Evolutionary conservation across 2,113 vertebrate genomes (phyloP).

Genomic region (Psophia crepitans): DNA sequence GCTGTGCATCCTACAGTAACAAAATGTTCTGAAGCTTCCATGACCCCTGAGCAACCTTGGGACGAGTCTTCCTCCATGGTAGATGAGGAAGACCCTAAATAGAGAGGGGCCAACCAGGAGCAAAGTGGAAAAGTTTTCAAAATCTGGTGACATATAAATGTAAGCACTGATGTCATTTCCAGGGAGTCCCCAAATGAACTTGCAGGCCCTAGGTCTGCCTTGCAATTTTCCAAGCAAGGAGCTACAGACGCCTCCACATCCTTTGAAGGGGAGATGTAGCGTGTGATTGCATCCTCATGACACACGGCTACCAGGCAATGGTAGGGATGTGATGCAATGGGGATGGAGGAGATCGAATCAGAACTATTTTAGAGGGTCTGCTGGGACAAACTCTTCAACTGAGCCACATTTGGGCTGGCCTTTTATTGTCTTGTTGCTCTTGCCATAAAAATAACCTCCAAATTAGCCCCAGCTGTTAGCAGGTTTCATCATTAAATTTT

Average conservation of each 20-base stretch:
- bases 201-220: not conserved
- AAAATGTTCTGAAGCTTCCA: not conserved
- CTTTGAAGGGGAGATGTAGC: not conserved
- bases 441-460: slow-evolving; percentile 62
- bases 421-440: slow-evolving; percentile 62
- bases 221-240: not conserved
- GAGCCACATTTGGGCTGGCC: not conserved
- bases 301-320: not conserved
- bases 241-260: not conserved
- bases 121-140: not conserved
- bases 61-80: not conserved
- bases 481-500: slow-evolving; percentile 57
- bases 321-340: not conserved
- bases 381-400: not conserved
- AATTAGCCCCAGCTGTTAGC: slow-evolving; percentile 64
- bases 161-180: not conserved
- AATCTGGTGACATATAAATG: not conserved
- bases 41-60: not conserved
- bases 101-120: not conserved
- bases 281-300: not conserved
- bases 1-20: not conserved
- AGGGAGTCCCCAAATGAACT: not conserved
- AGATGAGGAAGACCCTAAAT: not conserved
- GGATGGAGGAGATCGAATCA: not conserved
- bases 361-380: slow-evolving; percentile 2